Evolutionary conservation across 2,797 vertebrate species (phyloP).

Genomic region (Eulemur rubriventer): DNA sequence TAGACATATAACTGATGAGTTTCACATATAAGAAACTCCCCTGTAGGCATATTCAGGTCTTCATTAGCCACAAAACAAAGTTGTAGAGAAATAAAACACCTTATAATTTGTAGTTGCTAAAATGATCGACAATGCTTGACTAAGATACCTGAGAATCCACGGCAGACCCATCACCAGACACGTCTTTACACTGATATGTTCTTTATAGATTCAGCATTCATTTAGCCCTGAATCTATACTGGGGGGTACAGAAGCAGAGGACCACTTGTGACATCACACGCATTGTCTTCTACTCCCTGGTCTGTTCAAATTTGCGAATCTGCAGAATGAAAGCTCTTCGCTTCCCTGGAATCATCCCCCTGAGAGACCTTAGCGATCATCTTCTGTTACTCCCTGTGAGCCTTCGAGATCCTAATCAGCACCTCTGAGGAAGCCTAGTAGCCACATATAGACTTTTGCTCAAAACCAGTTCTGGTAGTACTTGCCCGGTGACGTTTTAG

Average conservation of each 20-base stretch:
- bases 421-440: not conserved
- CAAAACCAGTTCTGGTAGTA: not conserved
- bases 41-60: not conserved
- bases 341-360: not conserved
- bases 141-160: not conserved
- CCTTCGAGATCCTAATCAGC: not conserved
- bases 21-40: not conserved
- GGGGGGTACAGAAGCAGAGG: not conserved
- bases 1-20: not conserved
- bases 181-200: not conserved
- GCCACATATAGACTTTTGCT: not conserved
- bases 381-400: not conserved
- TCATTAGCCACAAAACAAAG: not conserved
- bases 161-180: not conserved
- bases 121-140: not conserved
- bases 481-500: not conserved
- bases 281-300: not conserved
- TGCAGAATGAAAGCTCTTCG: not conserved
- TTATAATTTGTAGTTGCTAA: not conserved
- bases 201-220: not conserved
- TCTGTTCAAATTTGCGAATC: not conserved
- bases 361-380: not conserved
- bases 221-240: not conserved
- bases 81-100: not conserved
- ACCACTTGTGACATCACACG: not conserved